Percentiles rank a stretch among this genome's conserved stretches.
Conservation (phyloP, 2,888 invertebrate species). For the Microplitis deprimator region DNA sequence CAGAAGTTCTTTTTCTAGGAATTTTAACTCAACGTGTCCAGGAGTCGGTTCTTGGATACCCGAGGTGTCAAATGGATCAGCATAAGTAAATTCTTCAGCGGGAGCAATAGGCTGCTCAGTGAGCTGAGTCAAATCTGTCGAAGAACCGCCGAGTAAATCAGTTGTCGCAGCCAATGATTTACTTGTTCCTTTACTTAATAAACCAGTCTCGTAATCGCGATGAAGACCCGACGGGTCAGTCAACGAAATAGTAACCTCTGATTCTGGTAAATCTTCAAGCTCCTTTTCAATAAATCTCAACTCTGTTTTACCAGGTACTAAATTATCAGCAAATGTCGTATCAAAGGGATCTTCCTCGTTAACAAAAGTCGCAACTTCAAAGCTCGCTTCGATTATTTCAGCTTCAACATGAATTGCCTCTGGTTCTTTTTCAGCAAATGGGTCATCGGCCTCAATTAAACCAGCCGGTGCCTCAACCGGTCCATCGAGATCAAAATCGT, state of each 20-base stretch:
- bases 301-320: slow-evolving; percentile 79
- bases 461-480: slow-evolving; percentile 50
- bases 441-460: slow-evolving; percentile 68
- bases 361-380: slow-evolving; percentile 69
- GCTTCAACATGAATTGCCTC: slow-evolving; percentile 60
- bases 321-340: slow-evolving; percentile 85
- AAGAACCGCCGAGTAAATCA: slow-evolving; percentile 84
- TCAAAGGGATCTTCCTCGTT: slow-evolving; percentile 86
- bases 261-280: slow-evolving; percentile 74
- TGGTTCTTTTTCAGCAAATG: slow-evolving; percentile 72
- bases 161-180: slow-evolving; percentile 67
- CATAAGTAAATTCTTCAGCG: slow-evolving; percentile 75
- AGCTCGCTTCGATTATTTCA: slow-evolving; percentile 66
- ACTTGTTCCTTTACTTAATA: slow-evolving; percentile 50
- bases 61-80: slow-evolving; percentile 91
- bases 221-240: slow-evolving; percentile 76
- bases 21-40: slow-evolving; percentile 84
- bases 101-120: slow-evolving; percentile 81
- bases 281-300: slow-evolving; percentile 76
- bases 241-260: slow-evolving; percentile 75
- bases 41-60: slow-evolving; percentile 81
- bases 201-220: slow-evolving; percentile 66
- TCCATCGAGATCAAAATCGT: slow-evolving; percentile 59
- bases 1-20: slow-evolving; percentile 84
- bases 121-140: slow-evolving; percentile 81